Evolutionary conservation across 2,113 vertebrate genomes (phyloP).

Genomic region (Silurus glanis): DNA sequence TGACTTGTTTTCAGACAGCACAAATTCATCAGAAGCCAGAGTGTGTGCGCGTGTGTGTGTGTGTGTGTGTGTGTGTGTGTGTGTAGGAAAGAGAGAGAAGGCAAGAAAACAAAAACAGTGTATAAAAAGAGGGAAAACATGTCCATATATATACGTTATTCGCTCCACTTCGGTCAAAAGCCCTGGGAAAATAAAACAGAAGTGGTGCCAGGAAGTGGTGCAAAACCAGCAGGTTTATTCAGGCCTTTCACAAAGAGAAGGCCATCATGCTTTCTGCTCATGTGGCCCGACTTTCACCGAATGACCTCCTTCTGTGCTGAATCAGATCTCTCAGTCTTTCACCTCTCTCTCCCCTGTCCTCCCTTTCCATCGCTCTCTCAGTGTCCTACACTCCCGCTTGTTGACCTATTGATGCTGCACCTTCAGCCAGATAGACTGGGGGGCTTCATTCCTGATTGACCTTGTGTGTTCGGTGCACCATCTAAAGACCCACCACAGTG

Average conservation of each 20-base stretch:
- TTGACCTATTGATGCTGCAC: conserved; percentile 49
- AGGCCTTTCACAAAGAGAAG: conserved; percentile 37
- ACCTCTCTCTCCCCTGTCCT: conserved; percentile 9
- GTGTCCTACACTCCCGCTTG: conserved; percentile 25
- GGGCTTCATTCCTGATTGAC: conserved; percentile 46
- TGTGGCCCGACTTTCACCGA: conserved; percentile 36
- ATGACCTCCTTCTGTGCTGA: conserved; percentile 49
- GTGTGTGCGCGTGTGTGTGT: too few relatives aligned
- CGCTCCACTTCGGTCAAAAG: neutral
- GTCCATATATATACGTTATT: neutral
- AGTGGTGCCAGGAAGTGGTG: conserved; percentile 11
- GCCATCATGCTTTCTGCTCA: neutral
- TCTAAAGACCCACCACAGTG: conserved; percentile 4
- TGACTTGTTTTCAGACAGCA: neutral
- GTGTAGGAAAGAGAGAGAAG: too few relatives aligned
- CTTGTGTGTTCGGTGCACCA: conserved; percentile 19
- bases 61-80: too few relatives aligned
- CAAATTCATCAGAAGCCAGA: neutral
- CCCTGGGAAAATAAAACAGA: neutral
- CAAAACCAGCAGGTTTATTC: conserved; percentile 39
- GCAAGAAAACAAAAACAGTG: neutral
- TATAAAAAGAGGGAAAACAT: neutral
- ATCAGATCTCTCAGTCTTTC: conserved; percentile 36
- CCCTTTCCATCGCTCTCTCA: neutral
- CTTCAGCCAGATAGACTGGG: conserved; percentile 43